Conservation (phyloP, 2,888 invertebrate species). For the Andrena trimmerana region DNA sequence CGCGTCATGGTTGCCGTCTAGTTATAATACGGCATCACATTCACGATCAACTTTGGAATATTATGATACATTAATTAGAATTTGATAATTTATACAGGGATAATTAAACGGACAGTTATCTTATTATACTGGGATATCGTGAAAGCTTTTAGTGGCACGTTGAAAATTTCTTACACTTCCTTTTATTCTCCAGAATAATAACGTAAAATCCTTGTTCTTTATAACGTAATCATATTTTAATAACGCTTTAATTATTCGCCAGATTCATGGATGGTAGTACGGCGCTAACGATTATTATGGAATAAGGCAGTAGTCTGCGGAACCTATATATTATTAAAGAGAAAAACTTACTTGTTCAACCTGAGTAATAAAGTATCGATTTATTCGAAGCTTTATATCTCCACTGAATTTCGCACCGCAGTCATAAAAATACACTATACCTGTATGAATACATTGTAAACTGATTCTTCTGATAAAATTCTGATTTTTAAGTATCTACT, state of each 20-base stretch:
- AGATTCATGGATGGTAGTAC: slow-evolving; percentile 15
- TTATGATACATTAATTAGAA: slow-evolving; percentile 12
- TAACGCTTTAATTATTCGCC: slow-evolving; percentile 34
- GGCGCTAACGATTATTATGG: slow-evolving; percentile 18
- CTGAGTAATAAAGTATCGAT: slow-evolving; percentile 22
- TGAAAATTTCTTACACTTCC: not conserved
- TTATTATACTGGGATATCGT: not conserved
- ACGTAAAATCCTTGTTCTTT: not conserved
- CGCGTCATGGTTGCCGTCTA: slow-evolving; percentile 11
- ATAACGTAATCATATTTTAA: slow-evolving; percentile 27
- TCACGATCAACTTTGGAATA: slow-evolving; percentile 10
- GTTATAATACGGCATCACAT: slow-evolving; percentile 18
- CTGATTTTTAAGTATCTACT: no score
- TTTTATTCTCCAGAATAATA: not conserved
- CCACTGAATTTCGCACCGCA: not conserved
- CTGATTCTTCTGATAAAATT: no score
- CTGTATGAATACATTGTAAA: no score
- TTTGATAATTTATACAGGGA: not conserved
- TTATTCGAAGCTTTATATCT: not conserved
- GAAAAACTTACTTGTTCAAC: slow-evolving; percentile 4
- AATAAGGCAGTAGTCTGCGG: slow-evolving; percentile 26
- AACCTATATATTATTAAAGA: slow-evolving; percentile 31
- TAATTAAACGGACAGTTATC: not conserved
- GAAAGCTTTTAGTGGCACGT: not conserved
- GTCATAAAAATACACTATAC: not conserved